These are phyloP conservation scores for Nemapogon koenigi DNA, from an alignment of 2,888 invertebrate species.

Conservation along the genomic window DNA sequence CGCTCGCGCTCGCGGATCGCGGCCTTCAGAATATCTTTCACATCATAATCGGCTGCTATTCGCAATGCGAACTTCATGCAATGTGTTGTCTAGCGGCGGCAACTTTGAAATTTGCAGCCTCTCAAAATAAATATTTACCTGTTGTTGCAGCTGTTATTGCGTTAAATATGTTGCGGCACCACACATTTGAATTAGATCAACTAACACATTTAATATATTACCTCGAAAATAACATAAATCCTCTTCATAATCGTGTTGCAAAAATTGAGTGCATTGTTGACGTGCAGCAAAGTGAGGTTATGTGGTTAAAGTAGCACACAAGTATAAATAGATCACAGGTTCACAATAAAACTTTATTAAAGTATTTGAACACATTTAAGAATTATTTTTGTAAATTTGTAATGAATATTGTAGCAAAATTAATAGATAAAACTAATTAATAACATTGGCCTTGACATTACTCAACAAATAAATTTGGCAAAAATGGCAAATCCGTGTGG, in stretches of 20 bases:
- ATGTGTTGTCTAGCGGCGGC: conserved; percentile 40
- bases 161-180: no score
- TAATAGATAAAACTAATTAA: conserved; percentile 5
- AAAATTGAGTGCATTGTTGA: conserved; percentile 1
- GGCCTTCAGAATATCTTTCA: conserved; percentile 71
- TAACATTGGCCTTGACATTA: conserved; percentile 57
- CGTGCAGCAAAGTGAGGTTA: conserved; percentile 3
- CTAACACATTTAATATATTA: no score
- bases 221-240: no score
- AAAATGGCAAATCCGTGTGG: conserved; percentile 35
- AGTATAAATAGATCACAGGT: no score
- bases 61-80: conserved; percentile 66
- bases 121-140: conserved; percentile 3
- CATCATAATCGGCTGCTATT: conserved; percentile 68
- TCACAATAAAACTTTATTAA: no score
- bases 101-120: conserved; percentile 36
- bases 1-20: no score
- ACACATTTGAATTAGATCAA: no score
- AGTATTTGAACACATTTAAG: no score
- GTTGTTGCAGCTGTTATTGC: background rate
- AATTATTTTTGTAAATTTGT: background rate
- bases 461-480: conserved; percentile 16
- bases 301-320: no score
- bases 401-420: background rate
- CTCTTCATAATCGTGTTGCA: no score